Evolutionary conservation across 2,888 invertebrate genomes (phyloP), one percentile per base, ranked within the genome.

Genomic region (Amphimallon solstitiale): DNA sequence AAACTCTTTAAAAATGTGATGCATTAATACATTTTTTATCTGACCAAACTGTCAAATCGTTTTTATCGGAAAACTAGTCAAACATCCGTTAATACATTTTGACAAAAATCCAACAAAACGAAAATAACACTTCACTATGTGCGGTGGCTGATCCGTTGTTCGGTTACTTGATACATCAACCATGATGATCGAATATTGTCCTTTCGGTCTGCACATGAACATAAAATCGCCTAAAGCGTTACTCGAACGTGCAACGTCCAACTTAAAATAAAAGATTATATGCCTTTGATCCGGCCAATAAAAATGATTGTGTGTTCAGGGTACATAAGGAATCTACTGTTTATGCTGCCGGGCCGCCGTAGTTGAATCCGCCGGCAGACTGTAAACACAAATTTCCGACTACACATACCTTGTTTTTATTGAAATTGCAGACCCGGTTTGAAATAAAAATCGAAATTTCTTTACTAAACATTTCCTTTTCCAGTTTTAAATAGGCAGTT

Each of bases 211-310:
- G 23, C 14, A 40, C 40, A 56, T 56, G 56, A 56, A 56, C 56
- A 56, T 56, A 56, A 40, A 56, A 56, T 56, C 40, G 56, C 56
- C 56, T 14, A 40, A 40, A 56, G 56, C 56, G 21, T 29, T 40
- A 40, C 40, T 40, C 23, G 56, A 40, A 56, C 40, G 40, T 56
- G 40, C 54, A 54, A 19, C 14, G 14, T 40, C 12, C 23, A 23
- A 19, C 56, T 56, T 56, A 56, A 51, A 51, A 35, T 51, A 51
- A 56, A 56, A 56, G 56, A 40, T 56, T 56, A 56, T 43, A 35
- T 56, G 56, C 40, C 51, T 56, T 56, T 56, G 56, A 56, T 56
- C 56, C 56, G 40, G 21, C 56, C 56, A 56, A 56, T 56, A 56
- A 56, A 56, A 40, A 56, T 40, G 56, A 56, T 40, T 52, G 23